phyloP scores from a whole-genome alignment of 2,797 vertebrate species.

The Urophycis tenuis region DNA sequence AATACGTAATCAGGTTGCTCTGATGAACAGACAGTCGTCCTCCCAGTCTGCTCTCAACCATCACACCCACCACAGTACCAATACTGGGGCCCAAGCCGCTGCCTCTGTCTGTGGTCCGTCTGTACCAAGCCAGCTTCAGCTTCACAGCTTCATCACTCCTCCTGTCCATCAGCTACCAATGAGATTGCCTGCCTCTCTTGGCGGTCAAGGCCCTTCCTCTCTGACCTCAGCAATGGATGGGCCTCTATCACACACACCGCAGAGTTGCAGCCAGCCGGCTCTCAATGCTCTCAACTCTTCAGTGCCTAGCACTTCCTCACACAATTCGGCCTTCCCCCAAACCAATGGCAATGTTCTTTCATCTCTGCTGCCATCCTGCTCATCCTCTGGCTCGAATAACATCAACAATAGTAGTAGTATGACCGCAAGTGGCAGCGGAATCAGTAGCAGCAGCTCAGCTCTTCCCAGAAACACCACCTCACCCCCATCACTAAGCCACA shows the following conservation, averaged over 20 bases:
- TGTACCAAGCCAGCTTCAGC: constrained; percentile 78
- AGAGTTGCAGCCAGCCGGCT: constrained; percentile 74
- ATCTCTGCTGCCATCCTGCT: constrained; percentile 69
- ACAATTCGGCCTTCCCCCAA: constrained; percentile 66
- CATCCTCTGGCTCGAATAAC: constrained; percentile 64
- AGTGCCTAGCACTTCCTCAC: constrained; percentile 67
- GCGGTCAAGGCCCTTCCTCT: constrained; percentile 66
- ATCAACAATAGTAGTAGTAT: constrained; percentile 58
- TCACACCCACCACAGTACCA: constrained; percentile 51
- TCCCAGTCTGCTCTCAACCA: constrained; percentile 74
- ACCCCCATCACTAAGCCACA: constrained; percentile 81
- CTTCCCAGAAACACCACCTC: constrained; percentile 81
- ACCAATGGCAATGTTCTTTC: constrained; percentile 67
- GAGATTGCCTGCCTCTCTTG: constrained; percentile 72
- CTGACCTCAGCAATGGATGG: constrained; percentile 74
- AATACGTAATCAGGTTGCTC: constrained; percentile 93
- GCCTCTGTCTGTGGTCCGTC: constrained; percentile 67
- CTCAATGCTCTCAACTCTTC: constrained; percentile 57
- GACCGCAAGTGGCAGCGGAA: constrained; percentile 44
- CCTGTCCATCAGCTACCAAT: constrained; percentile 82
- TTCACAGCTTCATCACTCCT: constrained; percentile 81
- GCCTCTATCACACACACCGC: constrained; percentile 74
- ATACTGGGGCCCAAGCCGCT: constrained; percentile 61
- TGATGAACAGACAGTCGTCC: constrained; percentile 86
- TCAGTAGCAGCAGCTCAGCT: constrained; percentile 61